These are phyloP conservation scores for Stenchaetothrips biformis DNA, from an alignment of 2,888 invertebrate species.

Conservation along the genomic window DNA sequence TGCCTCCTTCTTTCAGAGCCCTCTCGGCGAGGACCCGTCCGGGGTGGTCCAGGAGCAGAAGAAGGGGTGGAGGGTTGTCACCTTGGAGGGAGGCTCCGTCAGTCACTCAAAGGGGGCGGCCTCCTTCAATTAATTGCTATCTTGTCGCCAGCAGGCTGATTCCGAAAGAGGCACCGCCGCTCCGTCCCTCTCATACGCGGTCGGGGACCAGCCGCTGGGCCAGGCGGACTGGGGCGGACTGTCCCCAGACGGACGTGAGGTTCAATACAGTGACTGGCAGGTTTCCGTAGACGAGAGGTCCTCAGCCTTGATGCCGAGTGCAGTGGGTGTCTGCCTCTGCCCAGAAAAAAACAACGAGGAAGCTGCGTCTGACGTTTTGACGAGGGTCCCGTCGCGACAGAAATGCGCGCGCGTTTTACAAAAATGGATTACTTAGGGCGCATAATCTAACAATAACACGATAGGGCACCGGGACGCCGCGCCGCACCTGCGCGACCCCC, in stretches of 20 bases:
- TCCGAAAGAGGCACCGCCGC: no score
- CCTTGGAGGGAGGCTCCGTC: neutral
- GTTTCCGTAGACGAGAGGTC: no score
- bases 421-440: neutral
- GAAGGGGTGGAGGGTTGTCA: neutral
- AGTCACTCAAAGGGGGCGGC: neutral
- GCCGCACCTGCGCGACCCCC: neutral
- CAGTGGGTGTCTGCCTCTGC: no score
- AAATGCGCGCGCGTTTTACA: neutral
- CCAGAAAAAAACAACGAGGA: no score
- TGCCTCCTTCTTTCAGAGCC: no score
- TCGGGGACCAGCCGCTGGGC: no score
- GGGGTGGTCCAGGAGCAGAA: neutral
- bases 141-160: neutral
- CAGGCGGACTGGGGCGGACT: no score
- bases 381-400: neutral
- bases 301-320: no score
- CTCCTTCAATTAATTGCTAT: constrained; percentile 12
- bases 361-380: neutral
- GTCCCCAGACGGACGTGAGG: no score
- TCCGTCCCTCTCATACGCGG: no score
- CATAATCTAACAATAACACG: neutral
- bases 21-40: no score
- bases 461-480: neutral
- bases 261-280: no score